These are phyloP conservation scores for Tethya wilhelma DNA, from an alignment of 37 sponge, comb jelly and placozoan genomes.

Conservation along the genomic window DNA sequence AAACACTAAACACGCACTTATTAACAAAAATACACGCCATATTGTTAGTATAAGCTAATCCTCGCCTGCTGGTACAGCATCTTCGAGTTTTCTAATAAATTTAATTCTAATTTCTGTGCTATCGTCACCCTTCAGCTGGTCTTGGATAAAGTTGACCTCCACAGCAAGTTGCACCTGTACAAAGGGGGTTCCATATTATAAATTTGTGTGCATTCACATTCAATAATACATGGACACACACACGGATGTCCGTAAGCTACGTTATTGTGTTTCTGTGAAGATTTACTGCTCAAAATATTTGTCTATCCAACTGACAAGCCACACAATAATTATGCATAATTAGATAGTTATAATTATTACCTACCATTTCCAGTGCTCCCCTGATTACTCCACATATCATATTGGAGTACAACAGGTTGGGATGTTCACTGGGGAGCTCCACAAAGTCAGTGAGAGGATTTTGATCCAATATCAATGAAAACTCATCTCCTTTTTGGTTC, in stretches of 20 bases:
- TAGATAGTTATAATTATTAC: background rate
- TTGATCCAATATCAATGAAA: slow-evolving; percentile 88
- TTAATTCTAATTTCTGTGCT: slow-evolving; percentile 92
- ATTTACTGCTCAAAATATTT: no score
- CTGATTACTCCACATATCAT: slow-evolving; percentile 93
- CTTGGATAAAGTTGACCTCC: slow-evolving; percentile 86
- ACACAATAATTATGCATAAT: no score
- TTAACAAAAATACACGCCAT: background rate
- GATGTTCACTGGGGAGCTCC: slow-evolving; percentile 88
- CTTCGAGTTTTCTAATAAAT: slow-evolving; percentile 93
- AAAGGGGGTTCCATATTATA: background rate
- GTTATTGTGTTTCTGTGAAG: background rate
- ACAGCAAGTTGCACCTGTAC: slow-evolving; percentile 92
- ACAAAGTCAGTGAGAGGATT: slow-evolving; percentile 98
- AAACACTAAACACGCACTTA: no score
- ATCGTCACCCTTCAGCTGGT: slow-evolving; percentile 91
- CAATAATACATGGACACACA: background rate
- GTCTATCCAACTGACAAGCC: no score
- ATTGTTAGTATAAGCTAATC: slow-evolving; percentile 53
- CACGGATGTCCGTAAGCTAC: background rate
- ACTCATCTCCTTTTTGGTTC: slow-evolving; percentile 76
- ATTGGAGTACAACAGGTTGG: slow-evolving; percentile 87
- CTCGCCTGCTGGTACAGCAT: slow-evolving; percentile 97
- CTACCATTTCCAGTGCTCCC: slow-evolving; percentile 97
- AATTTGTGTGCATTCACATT: background rate